Evolutionary conservation across 2,113 vertebrate species (phyloP), one percentile per base, ranked within the genome.

Genomic region (Menidia beryllina): DNA sequence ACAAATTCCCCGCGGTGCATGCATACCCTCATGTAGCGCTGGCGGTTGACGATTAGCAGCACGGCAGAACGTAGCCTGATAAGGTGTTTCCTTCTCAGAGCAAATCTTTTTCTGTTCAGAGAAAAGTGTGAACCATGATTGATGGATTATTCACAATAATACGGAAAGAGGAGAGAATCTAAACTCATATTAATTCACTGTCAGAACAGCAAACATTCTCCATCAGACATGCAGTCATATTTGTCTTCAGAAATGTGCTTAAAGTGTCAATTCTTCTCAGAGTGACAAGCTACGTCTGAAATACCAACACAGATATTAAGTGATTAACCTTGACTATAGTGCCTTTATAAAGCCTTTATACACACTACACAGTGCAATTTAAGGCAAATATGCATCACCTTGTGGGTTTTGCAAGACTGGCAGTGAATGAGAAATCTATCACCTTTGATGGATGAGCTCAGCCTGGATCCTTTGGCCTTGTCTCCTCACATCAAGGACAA

Each of bases 21-120:
- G 65, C 91, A 83, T 94, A 99, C 98, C 97, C 95, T 96, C 86
- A 98, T 93, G 89, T 96, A 95, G 59, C 94, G 93, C 85, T 91
- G 94, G 24, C 94, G 93, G 84, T 93, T 96, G 69, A 96, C 76
- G 0, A 96, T 94, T 17, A 96, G 91, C 76, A 91, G 91, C 66
- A 96, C 92, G 20, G 93, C 62, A 0, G 97, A 95, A 68, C 94
- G 93, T 59, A 98, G 93, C 88, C 81, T 95, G 85, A 96, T 91
- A 75, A 98, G 91, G 2, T 87, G 92, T 75, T 66, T 92, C 66
- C 95, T 89, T 91, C 94, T 96, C 79, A 91, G 91, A 64, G 86
- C 84, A 80, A 95, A 95, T 54, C 83, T 77, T 48, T 81, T 90
- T 58, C 94, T 95, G 76, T 69, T 70, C 2, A 57, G 49, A 39